Evolutionary conservation across 1,140 invertebrate genomes (phyloP), one percentile per base, ranked within the genome.

Genomic region (Pomacea maculata): DNA sequence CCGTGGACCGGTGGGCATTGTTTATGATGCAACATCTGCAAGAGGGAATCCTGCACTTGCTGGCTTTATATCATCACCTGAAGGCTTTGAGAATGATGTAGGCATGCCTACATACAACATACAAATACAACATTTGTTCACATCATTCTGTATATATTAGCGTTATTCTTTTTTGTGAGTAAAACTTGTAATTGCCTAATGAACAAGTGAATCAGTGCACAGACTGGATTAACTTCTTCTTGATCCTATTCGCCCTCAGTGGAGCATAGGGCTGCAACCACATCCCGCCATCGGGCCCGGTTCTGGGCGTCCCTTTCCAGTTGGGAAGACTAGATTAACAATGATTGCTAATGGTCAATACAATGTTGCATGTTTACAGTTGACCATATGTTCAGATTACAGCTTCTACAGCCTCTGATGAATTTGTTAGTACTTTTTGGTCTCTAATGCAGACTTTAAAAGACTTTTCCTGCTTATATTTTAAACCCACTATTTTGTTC

Each of bases 1-100:
- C 70, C 78, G 82, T 29, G 85, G 88, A n/a, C 89, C 90, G 17
- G 84, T 92, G 65, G 87, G 89, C 73, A 85, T 91, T 75, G 89
- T 92, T 64, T 92, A 90, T 84, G 92, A 92, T 85, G 90, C 89
- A 21, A 91, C 91, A 5, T 89, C 90, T 25, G 81, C 86, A 45
- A 81, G 85, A 52, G 89, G 88, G 0, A 88, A 88, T 73, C 90
- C 91, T 52, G 91, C 91, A 12, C 82, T 92, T 17, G 87, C 92
- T 67, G 90, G 90, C 11, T 92, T 92, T 82, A 87, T 92, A 80
- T 91, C 88, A 29, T 90, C 88, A 72, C 81, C 87, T 52, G 82
- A 86, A 71, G 81, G 78, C 68, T 54, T 76, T 63, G 83, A 85
- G 64, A 74, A 77, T 74, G 80, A 85, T 80, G 84, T 85, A 72